Base-by-base conservation (phyloP, 2,797 vertebrate species). In the Coregonus suidteri region DNA sequence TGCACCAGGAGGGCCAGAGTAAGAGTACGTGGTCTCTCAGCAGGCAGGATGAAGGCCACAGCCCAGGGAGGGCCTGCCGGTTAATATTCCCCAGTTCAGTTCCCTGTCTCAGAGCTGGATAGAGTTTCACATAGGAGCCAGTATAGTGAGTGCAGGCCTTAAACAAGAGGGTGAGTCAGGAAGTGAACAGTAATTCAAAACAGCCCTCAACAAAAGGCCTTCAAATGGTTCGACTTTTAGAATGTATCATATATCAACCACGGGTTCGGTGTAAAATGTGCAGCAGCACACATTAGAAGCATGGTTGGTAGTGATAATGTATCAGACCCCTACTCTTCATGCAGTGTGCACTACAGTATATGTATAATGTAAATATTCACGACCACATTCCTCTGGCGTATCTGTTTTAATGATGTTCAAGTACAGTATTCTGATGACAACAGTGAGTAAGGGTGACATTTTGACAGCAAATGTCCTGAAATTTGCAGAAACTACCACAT, bases 111-210 rank as follows among this genome's bases (percentile, higher is more conserved):
- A 11, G 41, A 47, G 76, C 86, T 81, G 81, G 86, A 85, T 92
- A 90, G 84, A 68, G 87, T 93, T 92, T 93, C 91, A 92, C 73
- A 72, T 56, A 52, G 76, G 77, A 67, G 83, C 72, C 71, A 71
- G 52, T 78, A 47, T 71, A 84, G 75, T 37, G 75, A 47, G 41
- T 9, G 3, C 41, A 47, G 41, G 80, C 86, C 75, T 85, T 85
- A 82, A 77, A 76, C 79, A 67, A 73, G 74, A 83, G 84, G 86
- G 77, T 85, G 76, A 81, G 84, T 82, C 90, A 92, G 92, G 92
- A 93, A 92, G 90, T 86, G 83, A 79, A 88, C 76, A 86, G 88
- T 93, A 91, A 93, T 92, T 93, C 83, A 92, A 91, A 93, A 86
- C 91, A 94, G 92, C 53, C 79, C 76, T 73, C 20, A 82, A 85